A percentile compares a stretch with the other conserved stretches of the same genome.
Evolutionary conservation across 2,797 vertebrate species (phyloP).

Genomic region (Chelonia mydas): DNA sequence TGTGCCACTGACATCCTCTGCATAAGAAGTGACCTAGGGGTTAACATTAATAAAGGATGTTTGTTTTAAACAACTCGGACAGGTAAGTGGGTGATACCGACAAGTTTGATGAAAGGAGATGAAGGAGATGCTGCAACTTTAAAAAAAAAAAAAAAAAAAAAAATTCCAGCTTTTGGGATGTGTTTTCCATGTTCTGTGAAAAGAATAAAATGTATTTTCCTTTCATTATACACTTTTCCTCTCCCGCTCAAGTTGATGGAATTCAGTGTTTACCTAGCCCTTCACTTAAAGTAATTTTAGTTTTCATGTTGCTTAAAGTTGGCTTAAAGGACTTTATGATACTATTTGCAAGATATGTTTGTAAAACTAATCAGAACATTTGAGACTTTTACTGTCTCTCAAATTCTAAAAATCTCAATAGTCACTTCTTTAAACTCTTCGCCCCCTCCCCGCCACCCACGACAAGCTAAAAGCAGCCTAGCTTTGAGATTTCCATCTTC

Average conservation of each 20-base stretch:
- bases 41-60: not conserved
- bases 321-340: conserved; percentile 83
- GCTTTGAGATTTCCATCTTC: conserved; percentile 37
- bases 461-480: not conserved
- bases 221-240: conserved; percentile 69
- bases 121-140: conserved; percentile 81
- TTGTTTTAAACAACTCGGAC: not conserved
- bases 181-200: conserved; percentile 73
- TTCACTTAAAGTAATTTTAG: conserved; percentile 74
- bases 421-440: not conserved
- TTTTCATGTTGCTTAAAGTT: conserved; percentile 81
- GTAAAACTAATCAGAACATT: conserved; percentile 49
- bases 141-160: conserved; percentile 63
- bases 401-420: not conserved
- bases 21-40: not conserved
- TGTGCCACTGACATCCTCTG: not conserved
- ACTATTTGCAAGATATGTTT: conserved; percentile 32
- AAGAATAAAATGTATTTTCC: conserved; percentile 79
- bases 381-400: not conserved
- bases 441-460: too few relatives aligned
- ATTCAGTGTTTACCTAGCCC: conserved; percentile 76
- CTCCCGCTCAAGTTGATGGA: conserved; percentile 73
- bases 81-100: not conserved
- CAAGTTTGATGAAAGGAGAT: not conserved
- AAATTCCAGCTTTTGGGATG: conserved; percentile 47